Evolutionary conservation across 2,888 invertebrate species (phyloP).

Genomic region (Pachymerium ferrugineum): DNA sequence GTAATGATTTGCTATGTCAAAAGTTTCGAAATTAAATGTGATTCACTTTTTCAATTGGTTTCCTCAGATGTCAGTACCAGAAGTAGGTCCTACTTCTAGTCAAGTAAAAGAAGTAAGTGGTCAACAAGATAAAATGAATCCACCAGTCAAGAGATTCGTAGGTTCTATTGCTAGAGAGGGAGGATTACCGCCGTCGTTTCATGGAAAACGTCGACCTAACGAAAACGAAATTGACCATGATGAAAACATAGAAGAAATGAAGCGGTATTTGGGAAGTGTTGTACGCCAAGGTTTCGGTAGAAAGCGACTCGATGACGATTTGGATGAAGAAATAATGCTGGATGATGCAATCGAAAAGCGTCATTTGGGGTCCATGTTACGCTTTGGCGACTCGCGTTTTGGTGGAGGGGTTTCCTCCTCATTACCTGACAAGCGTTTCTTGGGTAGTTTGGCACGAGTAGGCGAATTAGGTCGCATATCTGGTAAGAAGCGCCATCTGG

Average conservation of each 20-base stretch:
- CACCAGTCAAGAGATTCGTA: constrained; percentile 28
- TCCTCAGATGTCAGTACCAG: background rate
- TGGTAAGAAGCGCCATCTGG: constrained; percentile 3
- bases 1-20: too few species aligned
- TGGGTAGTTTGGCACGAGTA: background rate
- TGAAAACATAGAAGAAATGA: background rate
- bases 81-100: background rate
- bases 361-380: constrained; percentile 7
- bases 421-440: background rate
- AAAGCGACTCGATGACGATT: background rate
- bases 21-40: too few species aligned
- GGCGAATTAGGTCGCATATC: background rate
- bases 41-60: background rate
- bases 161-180: constrained; percentile 23
- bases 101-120: background rate
- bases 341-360: constrained; percentile 11
- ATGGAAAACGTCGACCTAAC: background rate
- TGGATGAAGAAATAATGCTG: background rate
- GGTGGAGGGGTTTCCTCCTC: background rate
- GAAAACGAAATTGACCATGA: background rate
- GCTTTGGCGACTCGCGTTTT: constrained; percentile 16
- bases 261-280: constrained; percentile 29
- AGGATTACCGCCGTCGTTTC: constrained; percentile 1
- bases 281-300: constrained; percentile 1
- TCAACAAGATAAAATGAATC: background rate